phyloP scores from a whole-genome alignment of 2,888 invertebrate genomes.

The Andrena hattorfiana region DNA sequence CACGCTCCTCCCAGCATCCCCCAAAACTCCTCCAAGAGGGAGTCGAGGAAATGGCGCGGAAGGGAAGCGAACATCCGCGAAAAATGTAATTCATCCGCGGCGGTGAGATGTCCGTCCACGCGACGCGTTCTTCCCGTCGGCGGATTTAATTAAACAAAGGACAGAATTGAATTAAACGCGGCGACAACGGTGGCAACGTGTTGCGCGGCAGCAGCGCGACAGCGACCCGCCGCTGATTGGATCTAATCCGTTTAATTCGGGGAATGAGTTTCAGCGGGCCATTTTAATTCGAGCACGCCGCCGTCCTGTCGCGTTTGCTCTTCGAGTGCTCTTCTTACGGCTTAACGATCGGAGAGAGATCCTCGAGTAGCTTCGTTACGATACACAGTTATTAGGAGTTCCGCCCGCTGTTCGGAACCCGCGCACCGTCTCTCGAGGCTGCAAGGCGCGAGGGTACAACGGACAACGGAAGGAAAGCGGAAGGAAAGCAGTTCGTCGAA shows the following conservation, averaged over 20 bases:
- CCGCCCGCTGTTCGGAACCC: not conserved
- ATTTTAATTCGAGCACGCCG: conserved; percentile 80
- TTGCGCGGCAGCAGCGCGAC: conserved; percentile 50
- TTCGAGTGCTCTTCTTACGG: conserved; percentile 66
- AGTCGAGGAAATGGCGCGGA: not conserved
- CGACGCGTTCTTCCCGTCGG: not conserved
- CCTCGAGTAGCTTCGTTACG: conserved; percentile 15
- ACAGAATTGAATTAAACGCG: conserved; percentile 62
- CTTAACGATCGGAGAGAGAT: conserved; percentile 45
- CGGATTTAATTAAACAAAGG: conserved; percentile 67
- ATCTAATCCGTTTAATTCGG: conserved; percentile 83
- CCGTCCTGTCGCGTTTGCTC: conserved; percentile 60
- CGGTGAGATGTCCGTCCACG: not conserved
- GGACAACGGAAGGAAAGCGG: not conserved
- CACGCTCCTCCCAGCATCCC: not conserved
- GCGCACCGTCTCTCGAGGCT: not conserved
- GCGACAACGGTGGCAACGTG: conserved; percentile 51
- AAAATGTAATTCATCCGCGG: conserved; percentile 10
- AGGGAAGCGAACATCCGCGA: not conserved
- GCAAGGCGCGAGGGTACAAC: not conserved
- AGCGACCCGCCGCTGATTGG: conserved; percentile 78
- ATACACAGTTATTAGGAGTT: conserved; percentile 33
- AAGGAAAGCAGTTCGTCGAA: conserved; percentile 8
- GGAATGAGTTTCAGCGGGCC: conserved; percentile 82
- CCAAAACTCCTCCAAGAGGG: not conserved